A percentile compares a stretch with the other conserved stretches of the same genome.
phyloP scores from a whole-genome alignment of 2,113 vertebrate species.

The Eidolon helvum region DNA sequence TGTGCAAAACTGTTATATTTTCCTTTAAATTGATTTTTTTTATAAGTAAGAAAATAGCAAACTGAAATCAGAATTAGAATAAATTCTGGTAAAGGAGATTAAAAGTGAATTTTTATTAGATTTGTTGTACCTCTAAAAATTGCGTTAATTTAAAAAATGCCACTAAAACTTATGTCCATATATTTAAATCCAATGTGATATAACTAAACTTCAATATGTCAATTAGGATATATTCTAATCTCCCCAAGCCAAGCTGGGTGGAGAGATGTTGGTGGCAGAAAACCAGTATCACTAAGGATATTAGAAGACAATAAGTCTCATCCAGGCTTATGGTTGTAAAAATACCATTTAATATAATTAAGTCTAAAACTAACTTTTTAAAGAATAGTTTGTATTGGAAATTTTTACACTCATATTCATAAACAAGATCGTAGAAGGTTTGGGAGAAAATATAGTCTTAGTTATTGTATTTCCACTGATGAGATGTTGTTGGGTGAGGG shows the following conservation, averaged over 20 bases:
- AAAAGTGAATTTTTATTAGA: neutral
- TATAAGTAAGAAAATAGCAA: neutral
- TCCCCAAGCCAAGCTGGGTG: neutral
- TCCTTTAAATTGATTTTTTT: neutral
- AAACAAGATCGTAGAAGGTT: neutral
- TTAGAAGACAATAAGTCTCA: neutral
- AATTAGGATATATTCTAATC: neutral
- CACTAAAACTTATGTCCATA: neutral
- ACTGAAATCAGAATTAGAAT: neutral
- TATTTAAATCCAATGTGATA: neutral
- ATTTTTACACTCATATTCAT: neutral
- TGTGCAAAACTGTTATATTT: neutral
- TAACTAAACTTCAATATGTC: neutral
- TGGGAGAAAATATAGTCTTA: neutral
- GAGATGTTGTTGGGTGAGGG: neutral
- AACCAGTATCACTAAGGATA: neutral
- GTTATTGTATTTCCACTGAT: neutral
- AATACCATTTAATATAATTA: neutral
- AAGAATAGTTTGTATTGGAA: neutral
- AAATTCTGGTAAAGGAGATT: constrained; percentile 14
- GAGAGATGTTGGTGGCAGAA: neutral
- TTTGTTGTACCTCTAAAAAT: neutral
- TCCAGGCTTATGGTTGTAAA: neutral
- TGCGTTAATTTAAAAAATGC: neutral
- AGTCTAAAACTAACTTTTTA: neutral